Conservation (phyloP, 2,888 invertebrate genomes). For the Selenia dentaria region DNA sequence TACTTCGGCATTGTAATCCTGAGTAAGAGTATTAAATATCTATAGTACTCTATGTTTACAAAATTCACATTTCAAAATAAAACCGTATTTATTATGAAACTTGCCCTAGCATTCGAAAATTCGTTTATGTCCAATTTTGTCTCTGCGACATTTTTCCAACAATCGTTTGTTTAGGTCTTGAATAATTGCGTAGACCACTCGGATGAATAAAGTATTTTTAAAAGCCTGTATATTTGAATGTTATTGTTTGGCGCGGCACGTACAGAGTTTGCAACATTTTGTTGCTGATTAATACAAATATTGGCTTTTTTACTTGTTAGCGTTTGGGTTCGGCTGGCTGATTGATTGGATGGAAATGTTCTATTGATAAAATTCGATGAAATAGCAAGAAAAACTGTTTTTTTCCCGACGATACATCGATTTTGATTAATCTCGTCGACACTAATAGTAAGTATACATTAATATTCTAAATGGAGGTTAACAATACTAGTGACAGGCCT, state of each 20-base stretch:
- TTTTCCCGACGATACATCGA: too few relatives aligned
- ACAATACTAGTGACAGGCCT: too few relatives aligned
- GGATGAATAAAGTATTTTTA: not conserved
- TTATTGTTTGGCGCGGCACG: constrained; percentile 20
- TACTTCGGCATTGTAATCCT: too few relatives aligned
- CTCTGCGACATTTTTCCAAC: constrained; percentile 16
- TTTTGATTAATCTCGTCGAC: too few relatives aligned
- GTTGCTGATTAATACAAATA: constrained; percentile 37
- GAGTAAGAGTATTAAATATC: too few relatives aligned
- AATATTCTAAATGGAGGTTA: too few relatives aligned
- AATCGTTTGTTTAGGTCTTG: constrained; percentile 36
- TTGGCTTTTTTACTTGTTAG: constrained; percentile 36
- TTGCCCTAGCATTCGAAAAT: too few relatives aligned
- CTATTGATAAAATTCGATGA: constrained; percentile 2
- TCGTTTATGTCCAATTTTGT: constrained; percentile 1
- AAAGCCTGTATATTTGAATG: constrained; percentile 2
- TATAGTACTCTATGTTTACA: too few relatives aligned
- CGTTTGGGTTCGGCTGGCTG: constrained; percentile 22
- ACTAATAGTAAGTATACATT: too few relatives aligned
- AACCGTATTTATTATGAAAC: too few relatives aligned
- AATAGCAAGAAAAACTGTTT: too few relatives aligned
- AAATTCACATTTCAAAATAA: too few relatives aligned
- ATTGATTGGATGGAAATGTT: constrained; percentile 25
- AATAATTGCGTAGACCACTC: not conserved
- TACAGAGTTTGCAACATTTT: constrained; percentile 24